Percentiles rank a stretch among this genome's conserved stretches.
Conservation (phyloP, 92 coral and sea anemone genomes). For the Epizoanthus ramosus region DNA sequence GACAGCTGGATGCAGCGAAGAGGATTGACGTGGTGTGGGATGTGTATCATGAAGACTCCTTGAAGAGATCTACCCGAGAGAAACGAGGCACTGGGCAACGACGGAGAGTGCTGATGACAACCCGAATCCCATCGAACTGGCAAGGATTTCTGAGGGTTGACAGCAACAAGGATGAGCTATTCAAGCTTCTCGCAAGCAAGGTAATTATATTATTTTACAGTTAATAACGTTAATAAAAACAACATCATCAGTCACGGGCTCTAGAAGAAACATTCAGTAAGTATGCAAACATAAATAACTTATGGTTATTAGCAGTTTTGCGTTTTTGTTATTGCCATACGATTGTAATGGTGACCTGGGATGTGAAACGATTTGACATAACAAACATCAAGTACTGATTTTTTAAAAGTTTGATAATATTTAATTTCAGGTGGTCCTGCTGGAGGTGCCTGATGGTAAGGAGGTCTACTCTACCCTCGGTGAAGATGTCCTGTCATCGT, state of each 20-base stretch:
- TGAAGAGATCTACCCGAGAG: slow-evolving; percentile 49
- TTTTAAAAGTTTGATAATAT: too few species aligned
- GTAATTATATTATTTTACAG: neutral
- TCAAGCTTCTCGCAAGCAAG: slow-evolving; percentile 35
- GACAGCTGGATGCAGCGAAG: slow-evolving; percentile 51
- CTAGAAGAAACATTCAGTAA: too few species aligned
- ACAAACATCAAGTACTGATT: too few species aligned
- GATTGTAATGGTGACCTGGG: too few species aligned
- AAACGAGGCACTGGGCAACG: slow-evolving; percentile 50
- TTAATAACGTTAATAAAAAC: neutral
- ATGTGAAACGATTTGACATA: too few species aligned
- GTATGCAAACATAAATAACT: too few species aligned
- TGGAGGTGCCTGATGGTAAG: slow-evolving; percentile 55
- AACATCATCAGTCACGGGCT: neutral
- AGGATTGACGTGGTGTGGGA: slow-evolving; percentile 69
- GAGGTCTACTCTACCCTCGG: slow-evolving; percentile 53
- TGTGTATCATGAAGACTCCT: slow-evolving; percentile 54
- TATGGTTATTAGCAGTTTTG: too few species aligned
- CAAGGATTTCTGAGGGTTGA: slow-evolving; percentile 45
- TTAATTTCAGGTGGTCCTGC: slow-evolving; percentile 37
- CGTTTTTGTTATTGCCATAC: too few species aligned
- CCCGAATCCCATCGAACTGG: slow-evolving; percentile 50
- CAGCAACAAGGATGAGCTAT: slow-evolving; percentile 52
- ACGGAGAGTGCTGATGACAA: slow-evolving; percentile 24
- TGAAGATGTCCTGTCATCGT: slow-evolving; percentile 17